Conservation (phyloP, 1,140 invertebrate genomes). For the Lycorma delicatula region DNA sequence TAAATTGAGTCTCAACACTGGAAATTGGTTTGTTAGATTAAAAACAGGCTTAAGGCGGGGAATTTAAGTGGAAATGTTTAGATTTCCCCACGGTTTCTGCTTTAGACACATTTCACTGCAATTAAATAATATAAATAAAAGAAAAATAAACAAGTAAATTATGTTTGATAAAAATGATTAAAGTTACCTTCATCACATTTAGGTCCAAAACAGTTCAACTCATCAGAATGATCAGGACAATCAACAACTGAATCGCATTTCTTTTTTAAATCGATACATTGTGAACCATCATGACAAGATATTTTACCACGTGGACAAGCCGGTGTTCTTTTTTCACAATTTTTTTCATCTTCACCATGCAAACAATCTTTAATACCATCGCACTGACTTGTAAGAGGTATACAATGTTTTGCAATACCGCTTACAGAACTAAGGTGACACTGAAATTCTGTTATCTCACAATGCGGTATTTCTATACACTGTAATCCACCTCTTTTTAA, state of each 20-base stretch:
- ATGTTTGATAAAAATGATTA: neutral
- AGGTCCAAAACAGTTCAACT: constrained; percentile 19
- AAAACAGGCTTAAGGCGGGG: too few species aligned
- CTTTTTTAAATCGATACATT: constrained; percentile 24
- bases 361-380: constrained; percentile 51
- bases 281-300: constrained; percentile 46
- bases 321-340: constrained; percentile 31
- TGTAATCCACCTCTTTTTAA: constrained; percentile 41
- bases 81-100: too few species aligned
- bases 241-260: constrained; percentile 25
- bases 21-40: too few species aligned
- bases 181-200: neutral
- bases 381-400: constrained; percentile 36
- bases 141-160: too few species aligned
- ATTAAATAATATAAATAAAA: too few species aligned
- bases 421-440: constrained; percentile 23
- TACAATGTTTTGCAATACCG: constrained; percentile 23
- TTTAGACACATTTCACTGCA: too few species aligned
- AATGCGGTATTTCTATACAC: constrained; percentile 37
- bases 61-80: too few species aligned
- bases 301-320: constrained; percentile 47
- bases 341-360: constrained; percentile 48
- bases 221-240: constrained; percentile 31
- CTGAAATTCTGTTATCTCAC: constrained; percentile 25
- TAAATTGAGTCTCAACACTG: too few species aligned